phyloP scores from a whole-genome alignment of 2,113 vertebrate genomes.

The Orycteropus afer region DNA sequence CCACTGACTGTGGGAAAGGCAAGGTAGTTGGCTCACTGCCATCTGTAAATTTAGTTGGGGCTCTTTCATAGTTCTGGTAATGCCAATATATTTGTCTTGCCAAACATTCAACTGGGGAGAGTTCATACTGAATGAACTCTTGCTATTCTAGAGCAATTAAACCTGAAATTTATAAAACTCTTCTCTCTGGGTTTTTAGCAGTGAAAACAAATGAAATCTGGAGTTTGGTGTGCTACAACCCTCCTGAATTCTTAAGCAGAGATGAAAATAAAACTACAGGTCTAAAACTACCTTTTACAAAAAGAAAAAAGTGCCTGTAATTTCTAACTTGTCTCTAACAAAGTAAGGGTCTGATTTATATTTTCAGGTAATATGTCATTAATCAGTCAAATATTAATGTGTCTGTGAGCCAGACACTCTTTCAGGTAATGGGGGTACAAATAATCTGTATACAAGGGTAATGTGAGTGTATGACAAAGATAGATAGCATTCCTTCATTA shows the following conservation, averaged over 20 bases:
- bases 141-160: neutral
- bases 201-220: conserved; percentile 2
- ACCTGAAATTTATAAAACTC: neutral
- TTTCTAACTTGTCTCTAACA: neutral
- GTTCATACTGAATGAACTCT: neutral
- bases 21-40: neutral
- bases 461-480: neutral
- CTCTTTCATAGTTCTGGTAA: neutral
- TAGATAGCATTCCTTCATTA: neutral
- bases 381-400: conserved; percentile 9
- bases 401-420: neutral
- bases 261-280: neutral
- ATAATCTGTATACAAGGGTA: neutral
- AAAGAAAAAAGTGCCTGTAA: neutral
- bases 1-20: rapidly evolving
- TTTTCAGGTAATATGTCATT: neutral
- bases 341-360: neutral
- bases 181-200: neutral
- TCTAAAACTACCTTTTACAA: neutral
- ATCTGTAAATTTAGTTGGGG: neutral
- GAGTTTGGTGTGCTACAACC: neutral
- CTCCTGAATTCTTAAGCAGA: neutral
- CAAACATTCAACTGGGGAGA: neutral
- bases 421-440: neutral
- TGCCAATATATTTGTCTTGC: neutral